Percentiles rank a stretch among this genome's conserved stretches.
Conservation (phyloP, 2,888 invertebrate genomes). For the Lithodes maja region DNA sequence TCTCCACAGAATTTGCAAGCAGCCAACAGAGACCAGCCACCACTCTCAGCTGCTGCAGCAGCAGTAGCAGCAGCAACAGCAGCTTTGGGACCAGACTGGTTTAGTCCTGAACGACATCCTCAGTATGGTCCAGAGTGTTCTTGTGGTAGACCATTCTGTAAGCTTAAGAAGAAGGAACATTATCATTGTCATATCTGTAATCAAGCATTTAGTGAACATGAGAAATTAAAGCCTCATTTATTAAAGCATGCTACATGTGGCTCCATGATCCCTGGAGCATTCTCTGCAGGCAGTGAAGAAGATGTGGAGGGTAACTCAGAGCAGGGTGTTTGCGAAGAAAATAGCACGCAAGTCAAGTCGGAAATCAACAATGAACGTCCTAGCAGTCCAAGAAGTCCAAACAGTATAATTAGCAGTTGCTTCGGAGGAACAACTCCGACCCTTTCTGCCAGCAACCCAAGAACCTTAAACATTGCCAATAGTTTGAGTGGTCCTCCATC, state of each 20-base stretch:
- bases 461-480: constrained; percentile 67
- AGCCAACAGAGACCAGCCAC: constrained; percentile 38
- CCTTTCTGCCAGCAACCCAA: constrained; percentile 73
- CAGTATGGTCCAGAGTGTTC: constrained; percentile 81
- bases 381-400: constrained; percentile 50
- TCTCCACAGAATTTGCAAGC: constrained; percentile 27
- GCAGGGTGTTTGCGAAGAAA: constrained; percentile 40
- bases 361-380: constrained; percentile 42
- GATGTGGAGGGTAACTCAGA: constrained; percentile 26
- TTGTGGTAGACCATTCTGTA: constrained; percentile 87
- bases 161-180: constrained; percentile 85
- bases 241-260: constrained; percentile 78
- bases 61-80: constrained; percentile 31
- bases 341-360: constrained; percentile 19
- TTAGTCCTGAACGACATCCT: constrained; percentile 80
- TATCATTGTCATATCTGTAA: constrained; percentile 88
- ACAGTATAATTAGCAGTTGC: constrained; percentile 41
- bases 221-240: constrained; percentile 82
- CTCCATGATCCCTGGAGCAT: constrained; percentile 32
- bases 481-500: constrained; percentile 42
- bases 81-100: constrained; percentile 54
- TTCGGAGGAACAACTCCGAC: constrained; percentile 72
- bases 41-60: constrained; percentile 31
- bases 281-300: constrained; percentile 26
- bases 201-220: constrained; percentile 84